Percentiles rank a stretch among this genome's conserved stretches.
phyloP scores from a whole-genome alignment of 1,140 invertebrate species.

The Pachyrhynchus sulphureomaculatus region DNA sequence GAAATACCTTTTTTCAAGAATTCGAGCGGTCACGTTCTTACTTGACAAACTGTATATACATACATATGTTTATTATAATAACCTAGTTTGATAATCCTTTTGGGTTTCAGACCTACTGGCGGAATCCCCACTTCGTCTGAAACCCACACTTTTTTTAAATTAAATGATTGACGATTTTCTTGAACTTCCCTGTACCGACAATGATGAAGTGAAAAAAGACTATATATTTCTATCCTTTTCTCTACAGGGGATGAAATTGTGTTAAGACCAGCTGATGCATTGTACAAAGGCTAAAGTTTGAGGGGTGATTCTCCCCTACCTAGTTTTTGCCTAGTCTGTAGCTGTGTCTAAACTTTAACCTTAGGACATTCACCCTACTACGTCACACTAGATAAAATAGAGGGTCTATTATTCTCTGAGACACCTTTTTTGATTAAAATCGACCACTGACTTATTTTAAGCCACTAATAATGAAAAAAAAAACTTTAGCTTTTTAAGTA shows the following conservation, averaged over 20 bases:
- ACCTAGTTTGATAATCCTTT: too few species aligned
- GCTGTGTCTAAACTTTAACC: slow-evolving; percentile 18
- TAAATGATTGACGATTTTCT: too few species aligned
- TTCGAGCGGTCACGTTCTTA: too few species aligned
- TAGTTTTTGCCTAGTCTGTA: slow-evolving; percentile 15
- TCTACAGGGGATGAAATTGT: slow-evolving; percentile 17
- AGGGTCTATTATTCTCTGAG: slow-evolving; percentile 1
- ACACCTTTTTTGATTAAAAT: slow-evolving; percentile 13
- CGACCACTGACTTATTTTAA: too few species aligned
- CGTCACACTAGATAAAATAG: slow-evolving; percentile 20
- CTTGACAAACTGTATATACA: too few species aligned
- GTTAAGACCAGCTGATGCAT: slow-evolving; percentile 23
- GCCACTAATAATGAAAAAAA: too few species aligned
- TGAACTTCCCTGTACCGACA: not conserved
- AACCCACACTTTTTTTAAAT: too few species aligned
- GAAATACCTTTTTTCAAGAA: too few species aligned
- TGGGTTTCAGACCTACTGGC: too few species aligned
- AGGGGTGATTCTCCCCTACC: slow-evolving; percentile 24
- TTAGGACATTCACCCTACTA: slow-evolving; percentile 21
- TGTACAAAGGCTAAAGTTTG: slow-evolving; percentile 19
- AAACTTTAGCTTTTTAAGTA: too few species aligned
- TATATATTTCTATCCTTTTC: slow-evolving; percentile 2
- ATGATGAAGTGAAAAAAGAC: slow-evolving; percentile 1
- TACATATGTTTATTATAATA: too few species aligned
- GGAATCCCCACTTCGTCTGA: too few species aligned